Evolutionary conservation across 1,140 invertebrate genomes (phyloP).

Genomic region (Catajapyx aquilonaris): DNA sequence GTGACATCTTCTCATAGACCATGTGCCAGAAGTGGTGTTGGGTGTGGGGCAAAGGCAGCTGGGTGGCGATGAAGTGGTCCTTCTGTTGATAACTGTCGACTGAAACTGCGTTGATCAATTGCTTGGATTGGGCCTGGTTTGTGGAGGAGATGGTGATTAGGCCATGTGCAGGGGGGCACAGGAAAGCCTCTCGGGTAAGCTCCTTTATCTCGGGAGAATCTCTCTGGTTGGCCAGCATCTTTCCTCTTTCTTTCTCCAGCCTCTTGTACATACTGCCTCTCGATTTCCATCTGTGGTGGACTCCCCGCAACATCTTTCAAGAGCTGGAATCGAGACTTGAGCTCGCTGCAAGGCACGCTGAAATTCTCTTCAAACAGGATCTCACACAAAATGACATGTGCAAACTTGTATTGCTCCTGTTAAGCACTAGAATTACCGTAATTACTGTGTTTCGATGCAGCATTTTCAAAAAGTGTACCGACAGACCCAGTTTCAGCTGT

Average conservation of each 20-base stretch:
- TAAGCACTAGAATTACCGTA: too few species aligned
- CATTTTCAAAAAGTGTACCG: too few species aligned
- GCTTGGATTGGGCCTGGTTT: background rate
- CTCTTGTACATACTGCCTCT: background rate
- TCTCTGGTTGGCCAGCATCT: too few species aligned
- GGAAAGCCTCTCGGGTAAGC: background rate
- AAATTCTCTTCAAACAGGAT: background rate
- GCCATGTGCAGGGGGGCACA: background rate
- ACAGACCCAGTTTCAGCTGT: too few species aligned
- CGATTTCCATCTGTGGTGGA: background rate
- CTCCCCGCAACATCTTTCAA: background rate
- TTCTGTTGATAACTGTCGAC: slow-evolving; percentile 2
- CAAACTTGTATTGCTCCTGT: slow-evolving; percentile 30
- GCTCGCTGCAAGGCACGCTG: background rate
- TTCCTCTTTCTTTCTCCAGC: background rate
- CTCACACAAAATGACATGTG: slow-evolving; percentile 14
- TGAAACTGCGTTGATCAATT: background rate
- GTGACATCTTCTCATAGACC: slow-evolving; percentile 32
- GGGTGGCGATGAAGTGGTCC: slow-evolving; percentile 23
- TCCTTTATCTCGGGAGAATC: background rate
- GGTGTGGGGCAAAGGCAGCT: slow-evolving; percentile 27
- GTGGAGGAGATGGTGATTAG: background rate
- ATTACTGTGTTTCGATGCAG: too few species aligned
- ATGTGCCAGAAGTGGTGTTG: slow-evolving; percentile 35
- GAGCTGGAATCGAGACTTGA: background rate